Evolutionary conservation across 2,888 invertebrate genomes (phyloP).

Genomic region (Erebia aethiops): DNA sequence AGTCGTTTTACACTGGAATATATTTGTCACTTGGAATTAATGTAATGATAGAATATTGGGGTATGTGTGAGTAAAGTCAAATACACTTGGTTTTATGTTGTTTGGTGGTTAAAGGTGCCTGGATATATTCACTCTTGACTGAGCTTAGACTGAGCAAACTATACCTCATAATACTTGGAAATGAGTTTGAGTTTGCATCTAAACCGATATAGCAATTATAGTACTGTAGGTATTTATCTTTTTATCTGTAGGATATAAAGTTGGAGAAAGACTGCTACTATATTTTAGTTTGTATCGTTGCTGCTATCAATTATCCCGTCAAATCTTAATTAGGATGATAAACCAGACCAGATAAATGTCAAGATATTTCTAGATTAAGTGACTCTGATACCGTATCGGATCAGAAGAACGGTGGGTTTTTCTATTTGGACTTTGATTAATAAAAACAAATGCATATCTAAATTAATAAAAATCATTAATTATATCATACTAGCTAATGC

Average conservation of each 20-base stretch:
- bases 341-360: not conserved
- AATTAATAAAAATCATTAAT: too few relatives aligned
- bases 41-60: not conserved
- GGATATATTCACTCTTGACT: too few relatives aligned
- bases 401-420: not conserved
- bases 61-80: not conserved
- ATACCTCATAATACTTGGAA: too few relatives aligned
- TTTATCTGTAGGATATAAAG: not conserved
- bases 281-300: not conserved
- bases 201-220: too few relatives aligned
- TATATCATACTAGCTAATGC: too few relatives aligned
- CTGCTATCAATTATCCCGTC: conserved; percentile 6
- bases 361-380: conserved; percentile 17
- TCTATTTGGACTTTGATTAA: not conserved
- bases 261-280: not conserved
- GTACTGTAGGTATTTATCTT: not conserved
- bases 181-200: too few relatives aligned
- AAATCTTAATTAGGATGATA: conserved; percentile 16
- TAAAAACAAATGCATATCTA: too few relatives aligned
- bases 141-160: too few relatives aligned
- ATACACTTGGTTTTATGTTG: not conserved
- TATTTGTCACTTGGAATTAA: not conserved
- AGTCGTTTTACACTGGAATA: not conserved
- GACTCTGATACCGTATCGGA: not conserved
- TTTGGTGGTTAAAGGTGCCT: too few relatives aligned